Evolutionary conservation across 1,140 invertebrate genomes (phyloP), one percentile per base, ranked within the genome.

Genomic region (Andrena cerasifolii): DNA sequence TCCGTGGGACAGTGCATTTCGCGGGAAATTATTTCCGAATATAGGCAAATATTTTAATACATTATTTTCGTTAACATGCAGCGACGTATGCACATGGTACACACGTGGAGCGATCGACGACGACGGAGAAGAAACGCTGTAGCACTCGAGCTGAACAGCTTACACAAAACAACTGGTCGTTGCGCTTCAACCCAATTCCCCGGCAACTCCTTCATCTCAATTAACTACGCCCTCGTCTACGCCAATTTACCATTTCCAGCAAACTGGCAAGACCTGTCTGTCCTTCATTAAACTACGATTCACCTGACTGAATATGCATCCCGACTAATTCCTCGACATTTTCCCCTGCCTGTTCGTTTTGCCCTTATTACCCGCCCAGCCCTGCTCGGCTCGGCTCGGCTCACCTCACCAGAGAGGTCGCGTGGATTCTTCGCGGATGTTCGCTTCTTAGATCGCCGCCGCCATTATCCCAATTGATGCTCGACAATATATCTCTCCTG

Each of bases 381-480:
- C n/a, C n/a, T n/a, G n/a, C n/a, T n/a, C n/a, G n/a, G n/a, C n/a
- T n/a, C n/a, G n/a, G n/a, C n/a, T n/a, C n/a, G 2, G 10, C n/a
- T 1, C n/a, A 0, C 2, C 33, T 14, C 18, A 51, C 59, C 6
- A 56, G 1, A 28, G 28, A 40, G 2, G 36, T 59, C 33, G 47
- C 26, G 40, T 24, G 59, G 24, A 68, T 84, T 83, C 75, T 82
- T 75, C 54, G 14, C 14, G 54, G 31, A 58, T 49, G 53, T 67
- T 70, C 59, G 58, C 18, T 51, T 67, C 72, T 71, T 65, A 68
- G 56, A 80, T 84, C 73, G 79, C 21, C 65, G 72, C 59, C 3
- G 73, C 79, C 83, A 84, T 85, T 87, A 86, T 84, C 75, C 53
- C 77, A 79, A 87, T 84, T 78, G 83, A 87, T 86, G 71, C 33